phyloP scores from a whole-genome alignment of 2,797 vertebrate genomes.

The Coregonus sp. region DNA sequence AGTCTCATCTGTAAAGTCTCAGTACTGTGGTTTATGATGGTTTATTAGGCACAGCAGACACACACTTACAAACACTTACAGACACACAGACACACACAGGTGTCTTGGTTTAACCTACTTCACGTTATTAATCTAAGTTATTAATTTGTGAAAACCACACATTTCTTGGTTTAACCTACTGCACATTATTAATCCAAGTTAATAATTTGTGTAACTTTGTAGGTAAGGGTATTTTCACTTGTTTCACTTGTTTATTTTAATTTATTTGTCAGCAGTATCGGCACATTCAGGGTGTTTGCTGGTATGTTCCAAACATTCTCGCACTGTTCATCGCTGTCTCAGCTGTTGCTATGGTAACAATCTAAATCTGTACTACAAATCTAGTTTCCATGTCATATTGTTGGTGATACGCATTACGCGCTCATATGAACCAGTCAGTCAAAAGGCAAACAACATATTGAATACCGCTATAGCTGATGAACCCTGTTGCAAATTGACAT shows the following conservation, averaged over 20 bases:
- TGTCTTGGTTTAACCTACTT: too few species aligned
- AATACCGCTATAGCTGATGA: conserved; percentile 23
- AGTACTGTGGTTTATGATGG: background rate
- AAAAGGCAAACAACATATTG: conserved; percentile 18
- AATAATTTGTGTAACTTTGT: background rate
- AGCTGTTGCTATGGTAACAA: conserved; percentile 62
- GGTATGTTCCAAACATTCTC: background rate
- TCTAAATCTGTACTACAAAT: conserved; percentile 30
- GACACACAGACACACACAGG: background rate
- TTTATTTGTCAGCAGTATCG: background rate
- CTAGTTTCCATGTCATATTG: conserved; percentile 23
- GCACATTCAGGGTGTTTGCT: background rate
- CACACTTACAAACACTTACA: background rate
- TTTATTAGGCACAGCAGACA: background rate
- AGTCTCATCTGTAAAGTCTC: background rate
- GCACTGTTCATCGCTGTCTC: conserved; percentile 35
- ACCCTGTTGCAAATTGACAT: conserved; percentile 8
- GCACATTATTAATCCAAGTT: too few species aligned
- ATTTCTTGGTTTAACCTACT: too few species aligned
- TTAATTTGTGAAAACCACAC: too few species aligned
- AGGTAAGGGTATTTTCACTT: background rate
- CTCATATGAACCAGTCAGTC: conserved; percentile 13
- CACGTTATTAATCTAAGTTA: too few species aligned
- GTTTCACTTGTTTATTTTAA: background rate
- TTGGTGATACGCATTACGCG: conserved; percentile 29